These are phyloP conservation scores for Ornithoptera alexandrae DNA, from an alignment of 2,888 invertebrate species.

Conservation along the genomic window DNA sequence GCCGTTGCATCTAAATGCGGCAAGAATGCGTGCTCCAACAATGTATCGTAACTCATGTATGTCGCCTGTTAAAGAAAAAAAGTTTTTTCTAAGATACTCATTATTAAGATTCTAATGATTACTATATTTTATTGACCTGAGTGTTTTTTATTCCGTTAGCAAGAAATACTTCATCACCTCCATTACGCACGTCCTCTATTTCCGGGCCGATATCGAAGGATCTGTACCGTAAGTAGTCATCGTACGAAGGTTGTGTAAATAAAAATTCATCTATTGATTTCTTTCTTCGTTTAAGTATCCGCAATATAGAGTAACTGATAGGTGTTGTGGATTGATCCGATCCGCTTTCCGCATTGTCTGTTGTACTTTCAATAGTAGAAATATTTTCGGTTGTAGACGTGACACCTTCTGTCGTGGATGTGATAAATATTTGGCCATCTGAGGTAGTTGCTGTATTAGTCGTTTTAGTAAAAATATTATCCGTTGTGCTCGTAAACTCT, in stretches of 20 bases:
- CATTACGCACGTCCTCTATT: conserved; percentile 43
- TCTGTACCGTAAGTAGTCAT: conserved; percentile 62
- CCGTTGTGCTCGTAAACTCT: conserved; percentile 10
- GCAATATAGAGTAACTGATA: conserved; percentile 44
- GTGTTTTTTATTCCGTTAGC: conserved; percentile 69
- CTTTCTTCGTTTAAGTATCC: conserved; percentile 63
- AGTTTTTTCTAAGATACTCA: background rate
- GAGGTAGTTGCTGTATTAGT: background rate
- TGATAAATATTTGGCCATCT: background rate
- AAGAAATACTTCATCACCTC: conserved; percentile 59
- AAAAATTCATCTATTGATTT: conserved; percentile 70
- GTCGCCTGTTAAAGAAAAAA: conserved; percentile 68
- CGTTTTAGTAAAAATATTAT: conserved; percentile 6
- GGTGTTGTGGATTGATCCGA: conserved; percentile 34
- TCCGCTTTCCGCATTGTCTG: conserved; percentile 30
- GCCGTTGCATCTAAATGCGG: conserved; percentile 85
- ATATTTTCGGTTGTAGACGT: conserved; percentile 13
- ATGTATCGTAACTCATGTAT: conserved; percentile 88
- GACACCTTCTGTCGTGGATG: conserved; percentile 3
- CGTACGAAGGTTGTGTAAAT: conserved; percentile 64
- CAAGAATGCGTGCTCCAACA: conserved; percentile 87
- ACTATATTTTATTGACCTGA: conserved; percentile 50
- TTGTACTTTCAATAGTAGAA: conserved; percentile 23
- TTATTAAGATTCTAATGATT: background rate
- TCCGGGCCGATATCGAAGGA: conserved; percentile 61